phyloP scores from a whole-genome alignment of 2,113 vertebrate genomes.

The Microtus pennsylvanicus region DNA sequence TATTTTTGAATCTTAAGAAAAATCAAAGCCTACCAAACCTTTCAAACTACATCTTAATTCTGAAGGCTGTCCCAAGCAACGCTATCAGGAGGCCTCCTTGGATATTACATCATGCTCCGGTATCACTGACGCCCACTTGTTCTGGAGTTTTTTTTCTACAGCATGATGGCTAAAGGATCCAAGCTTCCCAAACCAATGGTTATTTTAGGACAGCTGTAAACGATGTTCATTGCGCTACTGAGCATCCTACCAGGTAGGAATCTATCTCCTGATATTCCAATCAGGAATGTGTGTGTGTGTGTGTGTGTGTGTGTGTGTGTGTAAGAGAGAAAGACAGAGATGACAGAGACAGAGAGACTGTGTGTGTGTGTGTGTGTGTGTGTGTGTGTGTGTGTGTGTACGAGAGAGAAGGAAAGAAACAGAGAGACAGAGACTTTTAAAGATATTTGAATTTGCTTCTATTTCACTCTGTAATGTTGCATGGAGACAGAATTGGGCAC shows the following conservation, averaged over 20 bases:
- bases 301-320: background rate
- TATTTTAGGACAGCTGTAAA: background rate
- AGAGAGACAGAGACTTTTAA: background rate
- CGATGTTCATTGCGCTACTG: background rate
- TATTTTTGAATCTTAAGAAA: conserved; percentile 30
- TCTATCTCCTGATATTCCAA: background rate
- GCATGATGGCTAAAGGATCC: background rate
- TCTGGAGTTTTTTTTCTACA: conserved; percentile 30
- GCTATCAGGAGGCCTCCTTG: background rate
- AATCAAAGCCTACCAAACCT: background rate
- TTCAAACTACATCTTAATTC: conserved; percentile 13
- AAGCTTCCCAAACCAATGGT: background rate
- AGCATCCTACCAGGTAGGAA: background rate
- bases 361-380: too few species aligned
- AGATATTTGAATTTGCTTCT: conserved; percentile 2
- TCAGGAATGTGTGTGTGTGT: background rate
- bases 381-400: too few species aligned
- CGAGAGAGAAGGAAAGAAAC: background rate
- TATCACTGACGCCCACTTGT: background rate
- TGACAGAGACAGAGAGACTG: too few species aligned
- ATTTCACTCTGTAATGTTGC: background rate
- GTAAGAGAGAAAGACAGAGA: too few species aligned
- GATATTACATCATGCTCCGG: background rate
- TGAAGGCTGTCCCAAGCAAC: background rate
- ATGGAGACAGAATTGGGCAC: background rate